Conservation (phyloP, 1,140 invertebrate genomes). For the Aphis gossypii region DNA sequence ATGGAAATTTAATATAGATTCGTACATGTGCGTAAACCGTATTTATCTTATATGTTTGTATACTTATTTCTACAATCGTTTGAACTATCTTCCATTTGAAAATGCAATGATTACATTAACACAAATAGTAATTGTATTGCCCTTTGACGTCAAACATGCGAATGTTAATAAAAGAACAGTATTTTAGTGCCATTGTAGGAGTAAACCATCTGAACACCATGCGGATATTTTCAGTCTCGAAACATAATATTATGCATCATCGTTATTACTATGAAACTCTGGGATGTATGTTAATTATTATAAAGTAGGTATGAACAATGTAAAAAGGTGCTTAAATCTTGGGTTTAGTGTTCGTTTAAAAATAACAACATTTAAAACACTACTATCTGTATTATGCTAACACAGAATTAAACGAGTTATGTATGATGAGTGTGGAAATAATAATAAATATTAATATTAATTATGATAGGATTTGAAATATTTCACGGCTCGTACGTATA, state of each 20-base stretch:
- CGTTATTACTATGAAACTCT: too few relatives aligned
- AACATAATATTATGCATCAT: too few relatives aligned
- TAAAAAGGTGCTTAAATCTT: too few relatives aligned
- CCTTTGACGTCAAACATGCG: background rate
- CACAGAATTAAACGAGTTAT: background rate
- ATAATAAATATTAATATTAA: background rate
- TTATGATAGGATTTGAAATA: background rate
- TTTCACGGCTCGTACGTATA: background rate
- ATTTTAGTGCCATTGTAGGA: background rate
- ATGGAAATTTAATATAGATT: background rate
- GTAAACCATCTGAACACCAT: background rate
- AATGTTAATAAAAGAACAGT: background rate
- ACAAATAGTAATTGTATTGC: background rate
- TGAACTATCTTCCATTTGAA: background rate
- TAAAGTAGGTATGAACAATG: too few relatives aligned
- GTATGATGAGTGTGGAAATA: background rate
- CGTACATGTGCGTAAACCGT: background rate
- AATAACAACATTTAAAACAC: too few relatives aligned
- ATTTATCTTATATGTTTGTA: background rate
- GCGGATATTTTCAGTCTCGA: background rate
- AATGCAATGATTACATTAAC: background rate
- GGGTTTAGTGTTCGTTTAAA: too few relatives aligned
- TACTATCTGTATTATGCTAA: too few relatives aligned
- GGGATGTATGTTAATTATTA: too few relatives aligned
- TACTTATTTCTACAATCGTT: background rate